Conservation (phyloP, 2,797 vertebrate genomes). For the Phoebastria nigripes region DNA sequence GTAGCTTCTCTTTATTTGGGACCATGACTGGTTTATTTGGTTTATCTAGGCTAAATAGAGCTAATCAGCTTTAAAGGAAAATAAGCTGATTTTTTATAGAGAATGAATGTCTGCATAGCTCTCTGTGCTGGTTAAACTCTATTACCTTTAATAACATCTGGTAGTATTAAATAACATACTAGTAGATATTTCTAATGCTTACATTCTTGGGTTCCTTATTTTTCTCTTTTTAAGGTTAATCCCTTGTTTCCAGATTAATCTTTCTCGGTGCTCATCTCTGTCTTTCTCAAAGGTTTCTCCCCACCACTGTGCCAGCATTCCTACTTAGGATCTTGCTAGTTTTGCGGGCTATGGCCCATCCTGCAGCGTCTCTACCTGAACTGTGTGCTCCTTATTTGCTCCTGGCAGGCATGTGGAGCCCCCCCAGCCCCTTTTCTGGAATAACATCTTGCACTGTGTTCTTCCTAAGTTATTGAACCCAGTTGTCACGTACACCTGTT, state of each 20-base stretch:
- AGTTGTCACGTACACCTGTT: not conserved
- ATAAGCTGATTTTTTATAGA: slow-evolving; percentile 8
- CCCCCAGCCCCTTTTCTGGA: not conserved
- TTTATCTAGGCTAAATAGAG: not conserved
- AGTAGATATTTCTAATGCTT: not conserved
- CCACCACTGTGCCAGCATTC: fast-evolving
- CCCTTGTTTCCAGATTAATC: not conserved
- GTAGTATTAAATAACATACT: not conserved
- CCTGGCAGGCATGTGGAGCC: not conserved
- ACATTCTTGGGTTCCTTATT: not conserved
- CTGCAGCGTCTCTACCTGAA: not conserved
- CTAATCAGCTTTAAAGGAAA: slow-evolving; percentile 31
- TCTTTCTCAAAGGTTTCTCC: not conserved
- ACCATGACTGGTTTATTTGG: not conserved
- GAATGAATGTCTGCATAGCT: not conserved
- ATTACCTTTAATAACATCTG: not conserved
- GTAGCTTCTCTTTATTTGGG: not conserved
- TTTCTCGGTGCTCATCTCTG: fast-evolving
- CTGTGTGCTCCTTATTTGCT: not conserved
- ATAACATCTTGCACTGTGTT: not conserved
- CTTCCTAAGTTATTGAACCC: not conserved
- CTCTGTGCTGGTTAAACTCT: not conserved
- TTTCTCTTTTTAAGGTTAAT: not conserved
- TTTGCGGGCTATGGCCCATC: not conserved
- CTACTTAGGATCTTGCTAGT: not conserved